Evolutionary conservation across 1,140 invertebrate species (phyloP).

Genomic region (Pachypsylla venusta): DNA sequence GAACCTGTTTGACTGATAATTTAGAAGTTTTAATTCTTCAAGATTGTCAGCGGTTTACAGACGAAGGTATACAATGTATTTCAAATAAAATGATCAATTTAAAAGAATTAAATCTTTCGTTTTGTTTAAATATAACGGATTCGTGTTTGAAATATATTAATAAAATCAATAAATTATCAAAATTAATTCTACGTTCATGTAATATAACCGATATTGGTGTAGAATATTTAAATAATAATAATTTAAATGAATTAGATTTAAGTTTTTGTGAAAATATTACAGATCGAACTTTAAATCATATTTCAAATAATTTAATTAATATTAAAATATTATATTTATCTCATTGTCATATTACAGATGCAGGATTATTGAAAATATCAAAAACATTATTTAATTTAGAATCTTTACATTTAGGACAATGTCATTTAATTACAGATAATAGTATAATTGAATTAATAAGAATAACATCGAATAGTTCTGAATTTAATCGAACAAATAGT

Average conservation of each 20-base stretch:
- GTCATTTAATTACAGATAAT: conserved; percentile 72
- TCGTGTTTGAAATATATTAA: conserved; percentile 76
- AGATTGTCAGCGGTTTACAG: conserved; percentile 84
- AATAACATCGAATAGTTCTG: background rate
- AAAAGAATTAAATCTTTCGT: conserved; percentile 78
- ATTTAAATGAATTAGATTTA: conserved; percentile 68
- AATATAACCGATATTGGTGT: conserved; percentile 84
- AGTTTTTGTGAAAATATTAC: conserved; percentile 92
- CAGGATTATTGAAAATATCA: conserved; percentile 71
- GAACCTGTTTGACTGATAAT: conserved; percentile 27
- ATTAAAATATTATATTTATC: conserved; percentile 69
- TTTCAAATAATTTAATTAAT: conserved; percentile 72
- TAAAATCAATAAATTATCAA: conserved; percentile 61
- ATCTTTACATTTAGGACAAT: conserved; percentile 86
- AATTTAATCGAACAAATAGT: no score
- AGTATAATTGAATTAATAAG: background rate
- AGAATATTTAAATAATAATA: conserved; percentile 74
- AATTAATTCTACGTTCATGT: conserved; percentile 82
- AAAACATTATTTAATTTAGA: conserved; percentile 68
- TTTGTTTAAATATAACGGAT: conserved; percentile 85
- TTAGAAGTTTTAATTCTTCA: conserved; percentile 77
- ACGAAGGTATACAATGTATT: conserved; percentile 73
- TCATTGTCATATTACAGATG: conserved; percentile 82
- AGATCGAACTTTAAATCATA: conserved; percentile 71
- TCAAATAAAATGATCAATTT: conserved; percentile 62